These are phyloP conservation scores for Drosophila triauraria DNA, from an alignment of 1,140 invertebrate species.

Conservation along the genomic window DNA sequence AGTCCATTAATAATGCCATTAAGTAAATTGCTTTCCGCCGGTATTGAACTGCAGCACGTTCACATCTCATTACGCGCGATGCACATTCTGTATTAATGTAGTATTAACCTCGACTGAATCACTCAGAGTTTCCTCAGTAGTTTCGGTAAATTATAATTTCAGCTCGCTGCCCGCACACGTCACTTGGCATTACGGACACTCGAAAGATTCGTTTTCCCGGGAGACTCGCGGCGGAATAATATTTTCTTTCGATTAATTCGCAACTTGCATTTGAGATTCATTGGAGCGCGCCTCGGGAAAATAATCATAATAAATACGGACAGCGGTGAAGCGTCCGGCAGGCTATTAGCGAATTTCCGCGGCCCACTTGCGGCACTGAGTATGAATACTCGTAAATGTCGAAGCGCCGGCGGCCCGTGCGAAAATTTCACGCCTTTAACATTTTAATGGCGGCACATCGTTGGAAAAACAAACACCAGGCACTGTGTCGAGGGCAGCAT, in stretches of 20 bases:
- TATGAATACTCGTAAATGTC: constrained; percentile 26
- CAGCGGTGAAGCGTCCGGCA: constrained; percentile 56
- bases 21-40: constrained; percentile 29
- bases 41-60: constrained; percentile 14
- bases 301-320: constrained; percentile 57
- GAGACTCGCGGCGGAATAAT: constrained; percentile 10
- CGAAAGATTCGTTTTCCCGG: constrained; percentile 7
- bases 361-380: constrained; percentile 17
- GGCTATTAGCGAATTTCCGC: constrained; percentile 62
- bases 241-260: constrained; percentile 52
- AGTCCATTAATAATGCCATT: constrained; percentile 43
- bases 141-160: constrained; percentile 29
- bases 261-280: constrained; percentile 32
- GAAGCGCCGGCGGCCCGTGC: constrained; percentile 18
- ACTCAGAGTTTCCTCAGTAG: constrained; percentile 8
- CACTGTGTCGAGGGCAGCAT: constrained; percentile 17
- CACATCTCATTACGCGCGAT: constrained; percentile 28
- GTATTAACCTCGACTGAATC: background rate
- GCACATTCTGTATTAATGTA: constrained; percentile 27
- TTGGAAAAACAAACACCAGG: constrained; percentile 60
- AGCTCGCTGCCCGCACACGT: constrained; percentile 31
- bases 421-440: constrained; percentile 65
- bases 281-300: constrained; percentile 19
- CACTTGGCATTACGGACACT: constrained; percentile 44
- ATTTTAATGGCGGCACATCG: constrained; percentile 63